phyloP scores from a whole-genome alignment of 1,140 invertebrate species.

The Ostrea denselamellosa region DNA sequence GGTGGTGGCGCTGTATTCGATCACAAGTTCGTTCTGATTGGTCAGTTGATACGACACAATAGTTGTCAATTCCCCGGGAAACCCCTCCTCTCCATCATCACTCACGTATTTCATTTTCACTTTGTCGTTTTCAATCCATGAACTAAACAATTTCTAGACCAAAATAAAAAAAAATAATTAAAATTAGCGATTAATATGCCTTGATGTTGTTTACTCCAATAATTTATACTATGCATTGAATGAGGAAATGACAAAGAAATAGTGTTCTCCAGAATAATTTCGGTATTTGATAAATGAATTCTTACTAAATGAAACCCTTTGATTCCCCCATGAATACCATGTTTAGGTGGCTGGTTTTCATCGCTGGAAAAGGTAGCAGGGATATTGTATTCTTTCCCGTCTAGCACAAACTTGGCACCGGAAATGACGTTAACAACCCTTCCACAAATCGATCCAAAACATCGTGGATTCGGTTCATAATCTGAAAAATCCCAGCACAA shows the following conservation, averaged over 20 bases:
- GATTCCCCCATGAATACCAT: slow-evolving; percentile 92
- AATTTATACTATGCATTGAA: too few species aligned
- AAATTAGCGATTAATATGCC: too few species aligned
- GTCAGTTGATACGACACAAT: slow-evolving; percentile 86
- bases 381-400: slow-evolving; percentile 82
- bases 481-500: slow-evolving; percentile 31
- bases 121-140: slow-evolving; percentile 69
- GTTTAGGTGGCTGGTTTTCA: slow-evolving; percentile 84
- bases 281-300: too few species aligned
- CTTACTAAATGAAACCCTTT: slow-evolving; percentile 90
- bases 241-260: too few species aligned
- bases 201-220: too few species aligned
- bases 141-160: slow-evolving; percentile 11
- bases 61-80: slow-evolving; percentile 85
- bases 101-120: slow-evolving; percentile 82
- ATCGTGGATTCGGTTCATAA: slow-evolving; percentile 75
- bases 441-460: slow-evolving; percentile 93
- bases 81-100: slow-evolving; percentile 90
- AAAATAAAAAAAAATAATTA: neutral
- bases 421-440: slow-evolving; percentile 86
- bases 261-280: too few species aligned
- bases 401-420: slow-evolving; percentile 84
- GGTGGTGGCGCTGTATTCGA: slow-evolving; percentile 86
- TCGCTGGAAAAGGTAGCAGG: slow-evolving; percentile 79
- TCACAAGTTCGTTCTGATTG: slow-evolving; percentile 85